Percentiles rank a stretch among this genome's conserved stretches.
phyloP scores from a whole-genome alignment of 2,113 vertebrate species.

The Chiloscyllium plagiosum region DNA sequence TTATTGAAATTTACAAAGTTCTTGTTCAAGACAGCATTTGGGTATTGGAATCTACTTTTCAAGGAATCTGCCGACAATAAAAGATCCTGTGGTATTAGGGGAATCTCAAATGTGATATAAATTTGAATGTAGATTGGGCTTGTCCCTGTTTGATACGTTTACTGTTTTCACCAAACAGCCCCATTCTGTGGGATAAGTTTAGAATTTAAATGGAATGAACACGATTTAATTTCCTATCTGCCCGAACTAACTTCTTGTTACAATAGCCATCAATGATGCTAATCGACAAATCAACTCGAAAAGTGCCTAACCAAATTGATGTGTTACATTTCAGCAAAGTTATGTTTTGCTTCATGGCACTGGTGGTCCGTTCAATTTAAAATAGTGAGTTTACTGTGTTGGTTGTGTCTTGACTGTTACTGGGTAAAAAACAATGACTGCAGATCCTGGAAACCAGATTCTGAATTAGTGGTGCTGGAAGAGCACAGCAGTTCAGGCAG shows the following conservation, averaged over 20 bases:
- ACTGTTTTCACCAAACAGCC: background rate
- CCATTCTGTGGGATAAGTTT: background rate
- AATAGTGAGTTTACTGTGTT: background rate
- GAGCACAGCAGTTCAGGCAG: too few species aligned
- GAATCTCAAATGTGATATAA: background rate
- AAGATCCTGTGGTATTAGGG: background rate
- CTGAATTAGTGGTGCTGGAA: too few species aligned
- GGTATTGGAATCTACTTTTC: background rate
- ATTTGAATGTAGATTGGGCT: background rate
- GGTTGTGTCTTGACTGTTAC: background rate
- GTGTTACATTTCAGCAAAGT: background rate
- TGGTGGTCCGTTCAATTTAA: background rate
- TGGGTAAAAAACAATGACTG: too few species aligned
- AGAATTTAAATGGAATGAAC: background rate
- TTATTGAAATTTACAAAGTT: background rate
- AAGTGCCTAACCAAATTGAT: background rate
- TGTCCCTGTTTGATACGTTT: background rate
- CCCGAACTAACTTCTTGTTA: background rate
- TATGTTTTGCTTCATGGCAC: slow-evolving; percentile 2
- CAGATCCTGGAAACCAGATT: too few species aligned
- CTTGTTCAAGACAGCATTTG: background rate
- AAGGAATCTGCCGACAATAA: background rate
- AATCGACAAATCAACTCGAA: background rate
- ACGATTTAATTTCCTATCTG: background rate
- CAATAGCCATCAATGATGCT: background rate